phyloP scores from a whole-genome alignment of 2,113 vertebrate species.

The Pterophyllum scalare region DNA sequence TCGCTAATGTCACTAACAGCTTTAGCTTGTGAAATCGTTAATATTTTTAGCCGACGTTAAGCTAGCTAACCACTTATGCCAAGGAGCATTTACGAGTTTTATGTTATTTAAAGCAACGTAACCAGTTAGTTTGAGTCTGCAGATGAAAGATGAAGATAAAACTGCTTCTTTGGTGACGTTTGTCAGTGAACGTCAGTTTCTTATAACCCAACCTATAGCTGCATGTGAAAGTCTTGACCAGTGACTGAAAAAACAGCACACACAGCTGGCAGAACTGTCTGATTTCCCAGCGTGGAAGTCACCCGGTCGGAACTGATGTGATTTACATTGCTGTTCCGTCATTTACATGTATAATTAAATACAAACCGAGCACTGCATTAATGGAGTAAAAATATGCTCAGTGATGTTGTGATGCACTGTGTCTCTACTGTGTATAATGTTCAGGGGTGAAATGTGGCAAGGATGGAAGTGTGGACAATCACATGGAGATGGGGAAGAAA shows the following conservation, averaged over 20 bases:
- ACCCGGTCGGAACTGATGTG: not conserved
- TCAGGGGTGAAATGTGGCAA: conserved; percentile 92
- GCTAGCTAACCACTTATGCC: conserved; percentile 11
- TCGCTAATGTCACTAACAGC: not conserved
- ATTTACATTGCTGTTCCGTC: not conserved
- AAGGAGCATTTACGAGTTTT: not conserved
- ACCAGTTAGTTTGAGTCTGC: not conserved
- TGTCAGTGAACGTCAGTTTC: not conserved
- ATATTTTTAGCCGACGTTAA: conserved; percentile 19
- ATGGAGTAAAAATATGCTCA: not conserved
- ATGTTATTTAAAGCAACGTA: not conserved
- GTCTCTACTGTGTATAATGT: conserved; percentile 22
- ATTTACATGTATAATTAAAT: not conserved
- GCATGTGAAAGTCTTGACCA: conserved; percentile 8
- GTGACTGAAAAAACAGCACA: not conserved
- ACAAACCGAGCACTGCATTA: not conserved
- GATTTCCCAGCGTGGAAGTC: too few relatives aligned
- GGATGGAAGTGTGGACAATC: conserved; percentile 92
- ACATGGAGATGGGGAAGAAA: conserved; percentile 99
- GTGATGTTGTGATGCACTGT: not conserved
- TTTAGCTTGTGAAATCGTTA: conserved; percentile 20
- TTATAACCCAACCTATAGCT: not conserved
- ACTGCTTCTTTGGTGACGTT: not conserved
- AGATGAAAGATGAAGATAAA: not conserved
- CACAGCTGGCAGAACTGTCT: not conserved